A percentile compares a stretch with the other conserved stretches of the same genome.
Evolutionary conservation across 2,797 vertebrate genomes (phyloP).

Genomic region (Dallia pectoralis): DNA sequence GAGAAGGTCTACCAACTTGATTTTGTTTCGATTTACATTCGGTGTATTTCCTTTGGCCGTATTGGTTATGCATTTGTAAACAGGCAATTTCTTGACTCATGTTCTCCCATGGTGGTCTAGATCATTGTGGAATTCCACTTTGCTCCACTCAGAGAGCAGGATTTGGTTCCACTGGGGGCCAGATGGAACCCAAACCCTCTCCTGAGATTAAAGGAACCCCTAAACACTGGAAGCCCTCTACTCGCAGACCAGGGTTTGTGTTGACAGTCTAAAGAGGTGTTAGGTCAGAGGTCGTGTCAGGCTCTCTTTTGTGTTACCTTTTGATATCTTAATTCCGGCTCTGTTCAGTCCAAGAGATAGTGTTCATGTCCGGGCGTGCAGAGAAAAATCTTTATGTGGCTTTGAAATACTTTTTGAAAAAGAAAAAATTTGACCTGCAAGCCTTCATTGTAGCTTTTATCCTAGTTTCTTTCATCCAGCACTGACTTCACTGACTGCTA

Average conservation of each 20-base stretch:
- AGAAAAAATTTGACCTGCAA: no score
- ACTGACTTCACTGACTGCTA: no score
- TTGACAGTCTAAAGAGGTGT: conserved; percentile 68
- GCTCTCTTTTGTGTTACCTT: conserved; percentile 64
- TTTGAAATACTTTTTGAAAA: background rate
- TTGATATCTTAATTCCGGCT: conserved; percentile 65
- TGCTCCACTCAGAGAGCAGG: background rate
- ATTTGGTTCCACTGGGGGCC: background rate
- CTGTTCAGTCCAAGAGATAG: conserved; percentile 40
- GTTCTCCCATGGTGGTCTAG: background rate
- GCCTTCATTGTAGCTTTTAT: no score
- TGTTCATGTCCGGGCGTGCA: background rate
- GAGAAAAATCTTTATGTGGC: background rate
- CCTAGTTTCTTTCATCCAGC: no score
- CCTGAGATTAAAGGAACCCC: background rate
- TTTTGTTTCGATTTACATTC: background rate
- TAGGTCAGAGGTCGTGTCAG: conserved; percentile 66
- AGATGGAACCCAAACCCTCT: background rate
- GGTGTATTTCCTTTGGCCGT: background rate
- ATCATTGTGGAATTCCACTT: background rate
- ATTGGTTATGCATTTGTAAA: background rate
- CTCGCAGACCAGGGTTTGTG: conserved; percentile 29
- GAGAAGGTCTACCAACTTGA: background rate
- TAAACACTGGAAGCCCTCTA: conserved; percentile 44
- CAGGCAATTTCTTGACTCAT: background rate